Evolutionary conservation across 2,888 invertebrate species (phyloP), one percentile per base, ranked within the genome.

Genomic region (Perizoma flavofasciatum): DNA sequence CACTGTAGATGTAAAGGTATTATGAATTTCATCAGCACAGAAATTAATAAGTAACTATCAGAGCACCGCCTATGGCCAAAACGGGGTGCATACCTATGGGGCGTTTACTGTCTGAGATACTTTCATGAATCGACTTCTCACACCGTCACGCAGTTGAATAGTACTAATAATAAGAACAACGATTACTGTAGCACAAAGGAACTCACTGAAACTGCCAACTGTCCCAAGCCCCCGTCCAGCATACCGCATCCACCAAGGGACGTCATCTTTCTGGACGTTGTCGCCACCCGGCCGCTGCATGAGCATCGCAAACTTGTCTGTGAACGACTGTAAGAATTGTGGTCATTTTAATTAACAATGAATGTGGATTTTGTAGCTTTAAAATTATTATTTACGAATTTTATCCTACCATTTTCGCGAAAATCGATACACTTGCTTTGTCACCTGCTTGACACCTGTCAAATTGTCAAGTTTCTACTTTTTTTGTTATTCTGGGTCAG

Each of bases 241-340:
- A 90, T 96, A 97, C 89, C 96, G 97, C 94, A 97, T 94, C 95
- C 96, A 97, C 97, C 96, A 97, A 71, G 97, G 96, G 72, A 95
- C 94, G 86, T 96, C 96, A 87, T 97, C 97, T 92, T 95, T 95
- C 71, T 95, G 94, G 68, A 92, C 93, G 75, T 94, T 94, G 86
- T 96, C 96, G 83, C 95, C 95, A 72, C 96, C 96, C 67, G 97
- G 97, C 78, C 96, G 94, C 77, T 95, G 94, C 96, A 97, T 95
- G 71, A 97, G 93, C 80, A 95, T 94, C 67, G 95, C 93, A 76
- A 97, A 92, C 93, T 96, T 97, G 83, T 96, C 96, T 74, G 95
- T 93, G 79, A 97, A 94, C 79, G 96, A 96, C 96, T 96, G 80
- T 49, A 89, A 88, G 63, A 74, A 75, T 58, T 65, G 61, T 72